Base-by-base conservation (phyloP, 2,113 vertebrate genomes). In the Corythornis vintsioides region DNA sequence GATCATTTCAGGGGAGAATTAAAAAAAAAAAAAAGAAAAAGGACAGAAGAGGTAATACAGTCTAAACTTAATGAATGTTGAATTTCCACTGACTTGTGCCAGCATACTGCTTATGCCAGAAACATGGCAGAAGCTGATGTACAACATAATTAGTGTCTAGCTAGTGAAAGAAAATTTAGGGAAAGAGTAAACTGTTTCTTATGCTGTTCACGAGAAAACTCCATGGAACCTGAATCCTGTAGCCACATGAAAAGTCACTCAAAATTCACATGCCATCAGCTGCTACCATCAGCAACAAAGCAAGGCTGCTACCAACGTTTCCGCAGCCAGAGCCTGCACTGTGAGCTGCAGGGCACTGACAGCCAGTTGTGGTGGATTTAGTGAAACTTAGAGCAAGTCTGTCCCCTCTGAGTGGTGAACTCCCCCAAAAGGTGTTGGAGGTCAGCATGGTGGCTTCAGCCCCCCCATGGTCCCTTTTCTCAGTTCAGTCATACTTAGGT, bases 41-140 rank as follows among this genome's bases (percentile, higher is more conserved):
- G 15, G 10, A 20, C 22, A 85, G 17, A 65, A 15, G 24, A 55
- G 19, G 61, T 75, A 90, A 60, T 40, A 38, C 19, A 74, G 56
- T 66, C 25, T 66, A 92, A 90, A 33, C 69, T 78, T 90, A 77
- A 80, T 31, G 43, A 93, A 86, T 48, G 70, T 21, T 89, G 81
- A 82, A 89, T 92, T 95, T 92, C 61, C 63, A 85, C 53, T 45
- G 70, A 57, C 55, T 89, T 61, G 50, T 79, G 81, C 74, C 77
- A 88, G 56, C 38, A 35, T 3, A 11, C 38, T 83, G 22, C 66
- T 43, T 11, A 2, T 81, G 80, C 89, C 87, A 92, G n/a, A 56
- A 84, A 89, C 84, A 84, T 67, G 63, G 81, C 71, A 92, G 71
- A 89, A 87, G 84, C 78, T 86, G 53, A 90, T 76, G 16, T 82